Base-by-base conservation (phyloP, 2,797 vertebrate genomes). In the Darevskia nairensis region DNA sequence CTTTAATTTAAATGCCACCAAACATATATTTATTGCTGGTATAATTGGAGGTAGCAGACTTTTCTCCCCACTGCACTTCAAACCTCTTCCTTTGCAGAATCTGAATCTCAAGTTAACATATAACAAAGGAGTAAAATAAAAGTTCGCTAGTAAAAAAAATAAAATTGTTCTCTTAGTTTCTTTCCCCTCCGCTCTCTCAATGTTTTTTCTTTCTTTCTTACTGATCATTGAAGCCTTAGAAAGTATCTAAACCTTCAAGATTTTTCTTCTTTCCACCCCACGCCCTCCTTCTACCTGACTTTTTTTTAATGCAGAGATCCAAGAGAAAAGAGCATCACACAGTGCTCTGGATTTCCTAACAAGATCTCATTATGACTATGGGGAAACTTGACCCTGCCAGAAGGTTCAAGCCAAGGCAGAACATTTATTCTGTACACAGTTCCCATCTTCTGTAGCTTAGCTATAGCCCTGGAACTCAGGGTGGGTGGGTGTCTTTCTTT, bases 351-450 rank as follows among this genome's bases (percentile, higher is more conserved):
- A 92, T 95, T 92, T 82, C 90, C 93, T 96, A 96, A 96, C 93
- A 95, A 95, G 94, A 92, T 80, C 94, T 96, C 95, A 96, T 96
- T 96, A 96, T 0, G 10, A 93, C 75, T 69, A 94, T 88, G 88
- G 93, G 88, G 89, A 96, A 94, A 91, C 86, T 81, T 96, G 95
- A 96, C 95, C 95, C 89, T 83, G 77, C 87, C 5, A 5, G 92
- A 94, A 94, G 91, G 93, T 95, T 96, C 95, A 96, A 93, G 89
- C 88, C 0, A 32, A 95, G 89, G 90, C 92, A 91, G 46, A 25
- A 1, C 93, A 83, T 95, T 95, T 91, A 94, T 95, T 94, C 91
- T 89, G 82, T 82, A 79, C 86, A 75, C 25, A 32, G 82, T 88
- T 89, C 89, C 90, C 87, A 92, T 85, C 15, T 85, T 93, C 92